Evolutionary conservation across 2,113 vertebrate species (phyloP), one percentile per base, ranked within the genome.

Genomic region (Trinectes maculatus): DNA sequence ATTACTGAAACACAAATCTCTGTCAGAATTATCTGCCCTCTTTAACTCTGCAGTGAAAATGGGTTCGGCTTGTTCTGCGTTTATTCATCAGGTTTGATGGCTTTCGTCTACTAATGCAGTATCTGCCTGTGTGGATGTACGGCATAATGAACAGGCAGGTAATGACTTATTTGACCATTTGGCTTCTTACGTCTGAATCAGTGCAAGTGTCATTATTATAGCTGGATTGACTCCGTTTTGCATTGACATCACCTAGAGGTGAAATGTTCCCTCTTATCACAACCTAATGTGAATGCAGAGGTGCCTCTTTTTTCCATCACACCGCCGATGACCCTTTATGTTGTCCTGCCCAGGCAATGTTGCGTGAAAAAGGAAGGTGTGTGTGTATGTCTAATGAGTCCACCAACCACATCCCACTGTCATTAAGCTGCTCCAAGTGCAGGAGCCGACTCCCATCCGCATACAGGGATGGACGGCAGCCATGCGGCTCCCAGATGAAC

Each of bases 361-460:
- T 88, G 85, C 89, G 79, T 92, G 89, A 92, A 92, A 91, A 91
- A 86, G 74, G 82, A 81, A 74, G 72, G 64, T 71, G 73, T 59
- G 31, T 79, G 28, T 65, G 26, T 44, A 31, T 46, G 47, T 64
- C 72, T 77, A 84, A 85, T 52, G 84, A 86, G 76, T 83, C 65
- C 79, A 83, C 83, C 88, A 91, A 89, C 86, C 86, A 83, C 89
- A 81, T 87, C 87, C 89, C 80, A 82, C 87, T 63, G 87, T 87
- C 93, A 93, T 93, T 93, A 94, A 93, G 93, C 90, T 78, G 85
- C 87, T 91, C 88, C 71, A 63, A 88, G 74, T 37, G 71, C 76
- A 44, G 57, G 74, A 79, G 85, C 74, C 22, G 72, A 71, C 82
- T 85, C 83, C 71, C 85, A 82, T 87, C 85, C 77, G 77, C 57